Percentiles rank a stretch among this genome's conserved stretches.
These are phyloP conservation scores for Oreotrochilus melanogaster DNA, from an alignment of 2,113 vertebrate genomes.

Conservation along the genomic window DNA sequence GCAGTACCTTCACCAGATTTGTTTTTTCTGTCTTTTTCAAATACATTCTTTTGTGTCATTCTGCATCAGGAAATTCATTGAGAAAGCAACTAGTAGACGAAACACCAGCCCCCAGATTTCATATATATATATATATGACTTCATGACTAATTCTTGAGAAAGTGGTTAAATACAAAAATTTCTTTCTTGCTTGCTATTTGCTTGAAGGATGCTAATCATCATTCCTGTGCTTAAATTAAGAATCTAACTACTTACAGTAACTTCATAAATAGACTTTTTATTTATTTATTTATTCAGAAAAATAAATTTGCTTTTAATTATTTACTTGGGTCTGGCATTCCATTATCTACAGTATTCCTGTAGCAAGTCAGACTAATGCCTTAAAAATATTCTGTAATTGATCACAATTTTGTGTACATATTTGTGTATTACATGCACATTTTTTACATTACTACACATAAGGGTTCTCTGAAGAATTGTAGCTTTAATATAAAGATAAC, in stretches of 20 bases:
- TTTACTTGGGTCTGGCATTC: background rate
- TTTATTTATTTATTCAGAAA: background rate
- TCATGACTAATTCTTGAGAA: background rate
- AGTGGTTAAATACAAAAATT: background rate
- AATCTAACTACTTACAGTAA: background rate
- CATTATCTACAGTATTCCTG: background rate
- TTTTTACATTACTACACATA: background rate
- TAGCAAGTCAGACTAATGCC: background rate
- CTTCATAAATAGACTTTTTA: background rate
- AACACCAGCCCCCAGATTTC: background rate
- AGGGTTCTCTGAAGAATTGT: background rate
- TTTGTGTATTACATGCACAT: no score
- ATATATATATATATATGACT: background rate
- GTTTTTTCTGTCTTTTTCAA: background rate
- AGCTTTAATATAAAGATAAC: background rate
- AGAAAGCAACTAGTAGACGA: background rate
- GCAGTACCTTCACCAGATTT: background rate
- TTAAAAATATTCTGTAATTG: background rate
- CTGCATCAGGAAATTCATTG: background rate
- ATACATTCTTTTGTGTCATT: background rate
- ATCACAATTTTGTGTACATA: background rate
- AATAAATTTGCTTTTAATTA: background rate
- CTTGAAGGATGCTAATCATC: rapidly evolving
- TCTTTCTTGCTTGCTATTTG: background rate
- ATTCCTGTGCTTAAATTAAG: background rate